A percentile compares a stretch with the other conserved stretches of the same genome.
phyloP scores from a whole-genome alignment of 2,888 invertebrate species.

The Noctua fimbriata region DNA sequence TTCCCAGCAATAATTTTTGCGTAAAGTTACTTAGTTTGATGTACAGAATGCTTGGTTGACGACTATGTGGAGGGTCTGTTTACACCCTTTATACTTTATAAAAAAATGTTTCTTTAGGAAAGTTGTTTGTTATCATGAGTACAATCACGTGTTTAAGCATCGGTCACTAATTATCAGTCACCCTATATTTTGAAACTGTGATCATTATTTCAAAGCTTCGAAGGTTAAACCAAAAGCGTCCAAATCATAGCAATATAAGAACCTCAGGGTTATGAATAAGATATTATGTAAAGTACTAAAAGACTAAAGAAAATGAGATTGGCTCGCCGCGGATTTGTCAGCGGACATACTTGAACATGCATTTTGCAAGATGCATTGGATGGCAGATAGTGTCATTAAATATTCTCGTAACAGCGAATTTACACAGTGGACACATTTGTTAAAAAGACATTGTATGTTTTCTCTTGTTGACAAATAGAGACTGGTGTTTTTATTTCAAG shows the following conservation, averaged over 20 bases:
- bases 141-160: too few species aligned
- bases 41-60: too few species aligned
- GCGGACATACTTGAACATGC: conserved; percentile 36
- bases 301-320: conserved; percentile 43
- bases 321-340: conserved; percentile 31
- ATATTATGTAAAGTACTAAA: conserved; percentile 36
- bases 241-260: background rate
- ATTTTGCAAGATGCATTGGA: conserved; percentile 48
- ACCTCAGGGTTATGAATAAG: conserved; percentile 20
- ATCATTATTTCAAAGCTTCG: background rate
- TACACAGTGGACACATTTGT: conserved; percentile 48
- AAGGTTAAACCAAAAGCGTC: background rate
- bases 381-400: conserved; percentile 51
- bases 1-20: too few species aligned
- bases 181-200: background rate
- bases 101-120: too few species aligned
- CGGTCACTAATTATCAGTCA: too few species aligned
- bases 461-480: conserved; percentile 10
- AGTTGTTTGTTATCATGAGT: too few species aligned
- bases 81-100: too few species aligned
- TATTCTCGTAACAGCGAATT: conserved; percentile 56
- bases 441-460: conserved; percentile 20
- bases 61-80: too few species aligned
- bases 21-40: too few species aligned
- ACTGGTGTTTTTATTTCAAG: conserved; percentile 2